phyloP scores from a whole-genome alignment of 2,888 invertebrate genomes.

The Mythimna albipuncta region DNA sequence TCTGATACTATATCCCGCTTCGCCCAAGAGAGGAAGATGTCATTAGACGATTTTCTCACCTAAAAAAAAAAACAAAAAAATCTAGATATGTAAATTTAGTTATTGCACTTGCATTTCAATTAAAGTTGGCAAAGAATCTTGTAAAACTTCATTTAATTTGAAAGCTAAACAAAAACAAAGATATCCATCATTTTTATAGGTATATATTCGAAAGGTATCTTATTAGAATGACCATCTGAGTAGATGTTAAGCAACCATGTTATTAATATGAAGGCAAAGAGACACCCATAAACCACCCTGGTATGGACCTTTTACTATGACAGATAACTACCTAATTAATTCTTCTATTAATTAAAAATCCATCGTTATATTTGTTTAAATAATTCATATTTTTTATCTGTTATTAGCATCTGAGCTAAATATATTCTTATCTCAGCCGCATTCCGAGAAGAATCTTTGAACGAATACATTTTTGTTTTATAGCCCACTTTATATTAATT shows the following conservation, averaged over 20 bases:
- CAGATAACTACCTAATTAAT: slow-evolving; percentile 62
- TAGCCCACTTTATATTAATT: slow-evolving; percentile 63
- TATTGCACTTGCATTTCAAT: not conserved
- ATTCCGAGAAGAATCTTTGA: slow-evolving; percentile 55
- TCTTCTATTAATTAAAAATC: slow-evolving; percentile 70
- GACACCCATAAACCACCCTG: slow-evolving; percentile 46
- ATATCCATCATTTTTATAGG: no score
- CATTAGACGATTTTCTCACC: no score
- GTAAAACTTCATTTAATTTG: not conserved
- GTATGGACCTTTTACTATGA: slow-evolving; percentile 35
- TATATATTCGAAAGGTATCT: no score
- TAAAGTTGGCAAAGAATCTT: not conserved
- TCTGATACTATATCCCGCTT: no score
- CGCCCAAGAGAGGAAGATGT: no score
- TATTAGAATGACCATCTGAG: not conserved
- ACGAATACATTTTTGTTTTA: slow-evolving; percentile 62
- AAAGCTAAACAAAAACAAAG: not conserved
- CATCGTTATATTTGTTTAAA: slow-evolving; percentile 59
- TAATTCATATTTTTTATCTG: slow-evolving; percentile 65
- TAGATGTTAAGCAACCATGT: not conserved
- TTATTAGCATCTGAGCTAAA: slow-evolving; percentile 57
- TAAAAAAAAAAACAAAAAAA: no score
- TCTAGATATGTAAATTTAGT: no score
- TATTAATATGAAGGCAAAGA: slow-evolving; percentile 22
- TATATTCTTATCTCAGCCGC: slow-evolving; percentile 57